These are phyloP conservation scores for Scrobipalpa costella DNA, from an alignment of 2,888 invertebrate genomes.

Conservation along the genomic window DNA sequence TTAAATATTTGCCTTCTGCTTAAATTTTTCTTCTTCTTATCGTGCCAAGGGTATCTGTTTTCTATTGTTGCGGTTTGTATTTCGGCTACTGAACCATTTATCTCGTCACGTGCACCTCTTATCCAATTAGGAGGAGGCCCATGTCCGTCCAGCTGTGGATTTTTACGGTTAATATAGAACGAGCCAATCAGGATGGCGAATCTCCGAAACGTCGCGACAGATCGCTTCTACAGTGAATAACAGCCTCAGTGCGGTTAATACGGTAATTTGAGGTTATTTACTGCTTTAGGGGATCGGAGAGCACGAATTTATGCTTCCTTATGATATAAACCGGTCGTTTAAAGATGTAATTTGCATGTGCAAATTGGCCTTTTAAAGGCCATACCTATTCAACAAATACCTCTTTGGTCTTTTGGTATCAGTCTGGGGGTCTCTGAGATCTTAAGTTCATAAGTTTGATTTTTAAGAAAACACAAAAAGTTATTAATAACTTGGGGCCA, in stretches of 20 bases:
- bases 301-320: constrained; percentile 2
- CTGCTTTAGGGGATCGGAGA: not conserved
- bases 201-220: not conserved
- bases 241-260: not conserved
- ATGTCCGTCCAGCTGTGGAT: constrained; percentile 2
- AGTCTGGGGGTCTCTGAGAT: too few relatives aligned
- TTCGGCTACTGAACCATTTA: too few relatives aligned
- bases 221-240: not conserved
- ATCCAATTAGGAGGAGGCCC: not conserved
- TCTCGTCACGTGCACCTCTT: constrained; percentile 1
- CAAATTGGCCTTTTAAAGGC: not conserved
- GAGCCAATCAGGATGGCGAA: not conserved
- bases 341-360: not conserved
- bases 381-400: not conserved
- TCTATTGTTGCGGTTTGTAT: too few relatives aligned
- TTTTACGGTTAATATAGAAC: not conserved
- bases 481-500: too few relatives aligned
- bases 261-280: constrained; percentile 1
- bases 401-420: not conserved
- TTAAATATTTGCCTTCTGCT: too few relatives aligned
- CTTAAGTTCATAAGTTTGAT: not conserved
- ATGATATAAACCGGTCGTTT: not conserved
- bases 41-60: too few relatives aligned
- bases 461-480: too few relatives aligned
- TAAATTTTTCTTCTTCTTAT: too few relatives aligned